Percentiles rank a stretch among this genome's conserved stretches.
Conservation (phyloP, 2,888 invertebrate genomes). For the Zygothrica quintamaculata region DNA sequence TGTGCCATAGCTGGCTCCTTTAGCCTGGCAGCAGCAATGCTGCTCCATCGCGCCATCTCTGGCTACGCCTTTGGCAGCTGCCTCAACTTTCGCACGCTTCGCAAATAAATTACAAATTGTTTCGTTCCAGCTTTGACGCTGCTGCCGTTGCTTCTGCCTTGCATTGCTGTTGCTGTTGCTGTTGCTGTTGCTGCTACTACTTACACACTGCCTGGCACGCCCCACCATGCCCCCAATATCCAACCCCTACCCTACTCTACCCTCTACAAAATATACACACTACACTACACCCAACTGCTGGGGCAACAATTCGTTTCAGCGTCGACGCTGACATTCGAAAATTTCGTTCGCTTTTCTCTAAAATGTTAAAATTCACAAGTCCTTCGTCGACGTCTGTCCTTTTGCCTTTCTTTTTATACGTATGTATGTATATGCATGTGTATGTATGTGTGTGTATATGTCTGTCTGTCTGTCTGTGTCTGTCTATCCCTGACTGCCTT, state of each 20-base stretch:
- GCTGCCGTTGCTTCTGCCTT: constrained; percentile 11
- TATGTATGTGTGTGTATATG: no score
- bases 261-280: no score
- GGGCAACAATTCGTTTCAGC: constrained; percentile 68
- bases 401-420: no score
- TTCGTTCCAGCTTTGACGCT: constrained; percentile 72
- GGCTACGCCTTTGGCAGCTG: constrained; percentile 78
- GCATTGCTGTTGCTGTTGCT: no score
- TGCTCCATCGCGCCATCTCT: constrained; percentile 48
- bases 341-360: constrained; percentile 77
- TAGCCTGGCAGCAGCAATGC: constrained; percentile 38
- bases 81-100: constrained; percentile 78
- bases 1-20: constrained; percentile 13
- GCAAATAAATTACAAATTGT: constrained; percentile 83
- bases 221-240: not conserved
- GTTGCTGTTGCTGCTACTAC: no score
- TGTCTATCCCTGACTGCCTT: constrained; percentile 40
- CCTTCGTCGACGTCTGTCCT: constrained; percentile 34
- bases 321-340: constrained; percentile 72
- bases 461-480: constrained; percentile 18
- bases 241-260: not conserved
- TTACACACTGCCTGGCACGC: constrained; percentile 47
- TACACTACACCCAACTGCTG: not conserved
- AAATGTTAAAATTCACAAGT: constrained; percentile 81
- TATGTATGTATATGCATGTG: no score